Percentiles rank a stretch among this genome's conserved stretches.
These are phyloP conservation scores for Rhea americana DNA, from an alignment of 2,113 vertebrate genomes.

Conservation along the genomic window DNA sequence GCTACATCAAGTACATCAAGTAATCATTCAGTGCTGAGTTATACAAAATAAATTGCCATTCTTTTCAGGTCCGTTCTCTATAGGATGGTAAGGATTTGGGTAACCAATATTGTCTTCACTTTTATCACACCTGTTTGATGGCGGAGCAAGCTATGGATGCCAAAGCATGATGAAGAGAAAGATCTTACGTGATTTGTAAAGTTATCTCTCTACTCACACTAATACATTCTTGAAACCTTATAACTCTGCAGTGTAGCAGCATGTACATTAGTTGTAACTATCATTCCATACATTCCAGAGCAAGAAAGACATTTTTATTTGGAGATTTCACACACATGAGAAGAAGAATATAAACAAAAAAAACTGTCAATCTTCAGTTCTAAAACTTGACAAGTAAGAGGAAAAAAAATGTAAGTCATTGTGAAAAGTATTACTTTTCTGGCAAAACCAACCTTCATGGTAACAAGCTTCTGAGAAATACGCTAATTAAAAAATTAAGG, in stretches of 20 bases:
- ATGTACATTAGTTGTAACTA: neutral
- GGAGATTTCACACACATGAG: neutral
- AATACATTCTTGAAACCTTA: neutral
- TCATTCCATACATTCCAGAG: neutral
- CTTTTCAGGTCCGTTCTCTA: neutral
- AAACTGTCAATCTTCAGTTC: neutral
- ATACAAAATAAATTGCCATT: neutral
- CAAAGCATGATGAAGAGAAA: neutral
- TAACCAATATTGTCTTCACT: neutral
- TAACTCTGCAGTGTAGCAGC: neutral
- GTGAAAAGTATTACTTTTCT: neutral
- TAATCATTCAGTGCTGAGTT: neutral
- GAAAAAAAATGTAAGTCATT: neutral
- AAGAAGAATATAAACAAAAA: neutral
- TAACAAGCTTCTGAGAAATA: neutral
- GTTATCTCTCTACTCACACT: neutral
- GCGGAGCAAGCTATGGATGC: neutral
- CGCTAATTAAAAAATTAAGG: neutral
- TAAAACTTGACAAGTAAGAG: neutral
- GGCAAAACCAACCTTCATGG: neutral
- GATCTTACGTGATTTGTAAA: neutral
- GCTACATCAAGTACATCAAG: neutral
- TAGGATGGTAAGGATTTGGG: neutral
- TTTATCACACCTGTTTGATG: neutral
- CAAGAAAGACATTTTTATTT: fast-evolving